Conservation (phyloP, 2,888 invertebrate species). For the Torymus aiolomorphi region DNA sequence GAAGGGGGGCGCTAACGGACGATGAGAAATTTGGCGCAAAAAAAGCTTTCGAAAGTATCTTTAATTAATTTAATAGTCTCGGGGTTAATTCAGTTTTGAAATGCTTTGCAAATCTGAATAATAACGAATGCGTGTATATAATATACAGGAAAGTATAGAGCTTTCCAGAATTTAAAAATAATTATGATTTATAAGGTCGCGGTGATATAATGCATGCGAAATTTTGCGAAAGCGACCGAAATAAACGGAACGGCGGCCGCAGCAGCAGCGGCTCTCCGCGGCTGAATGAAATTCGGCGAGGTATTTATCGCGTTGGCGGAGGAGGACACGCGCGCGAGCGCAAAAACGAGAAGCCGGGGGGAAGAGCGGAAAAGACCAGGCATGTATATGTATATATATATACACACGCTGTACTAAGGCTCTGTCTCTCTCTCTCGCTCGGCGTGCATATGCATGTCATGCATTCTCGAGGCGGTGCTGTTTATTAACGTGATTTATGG, state of each 20-base stretch:
- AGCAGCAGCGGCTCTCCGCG: not conserved
- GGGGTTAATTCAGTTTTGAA: too few relatives aligned
- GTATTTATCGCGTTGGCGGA: constrained; percentile 51
- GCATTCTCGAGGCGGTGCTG: constrained; percentile 57
- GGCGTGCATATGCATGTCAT: constrained; percentile 54
- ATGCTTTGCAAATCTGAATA: too few relatives aligned
- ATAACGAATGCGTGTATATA: too few relatives aligned
- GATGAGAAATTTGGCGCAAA: too few relatives aligned
- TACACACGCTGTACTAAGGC: too few relatives aligned
- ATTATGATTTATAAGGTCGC: too few relatives aligned
- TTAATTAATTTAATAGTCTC: too few relatives aligned
- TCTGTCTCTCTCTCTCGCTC: not conserved
- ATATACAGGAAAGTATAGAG: not conserved
- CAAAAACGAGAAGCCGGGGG: constrained; percentile 42
- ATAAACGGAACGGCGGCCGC: not conserved
- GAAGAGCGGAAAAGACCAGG: constrained; percentile 48
- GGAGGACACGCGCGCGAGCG: constrained; percentile 7
- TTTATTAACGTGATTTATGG: constrained; percentile 70
- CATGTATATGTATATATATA: constrained; percentile 14
- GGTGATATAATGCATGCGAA: not conserved
- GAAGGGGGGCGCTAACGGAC: too few relatives aligned
- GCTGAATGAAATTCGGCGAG: constrained; percentile 38
- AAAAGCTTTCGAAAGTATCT: too few relatives aligned
- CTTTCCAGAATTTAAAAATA: not conserved
- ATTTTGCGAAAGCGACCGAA: not conserved